Evolutionary conservation across 2,888 invertebrate genomes (phyloP).

Genomic region (Monochamus alternatus): DNA sequence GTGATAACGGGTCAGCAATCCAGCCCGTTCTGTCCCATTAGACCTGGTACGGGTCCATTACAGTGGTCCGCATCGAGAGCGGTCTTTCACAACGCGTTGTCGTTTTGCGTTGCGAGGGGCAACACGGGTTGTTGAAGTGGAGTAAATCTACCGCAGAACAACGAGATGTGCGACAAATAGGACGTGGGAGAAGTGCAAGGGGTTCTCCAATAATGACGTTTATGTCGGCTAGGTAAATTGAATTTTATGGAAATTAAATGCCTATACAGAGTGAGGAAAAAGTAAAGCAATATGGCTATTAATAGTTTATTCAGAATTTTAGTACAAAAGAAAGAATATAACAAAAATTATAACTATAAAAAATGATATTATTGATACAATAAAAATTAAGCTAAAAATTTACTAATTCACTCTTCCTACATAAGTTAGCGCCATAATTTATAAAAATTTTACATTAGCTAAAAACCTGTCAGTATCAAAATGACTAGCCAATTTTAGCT

Average conservation of each 20-base stretch:
- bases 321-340: too few relatives aligned
- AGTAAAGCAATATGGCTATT: too few relatives aligned
- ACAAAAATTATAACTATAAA: too few relatives aligned
- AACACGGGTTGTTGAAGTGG: conserved; percentile 37
- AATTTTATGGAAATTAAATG: not conserved
- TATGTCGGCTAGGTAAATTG: not conserved
- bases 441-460: too few relatives aligned
- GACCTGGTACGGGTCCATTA: conserved; percentile 63
- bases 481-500: too few relatives aligned
- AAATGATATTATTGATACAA: too few relatives aligned
- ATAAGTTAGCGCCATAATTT: too few relatives aligned
- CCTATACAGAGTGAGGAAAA: too few relatives aligned
- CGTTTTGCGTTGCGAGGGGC: conserved; percentile 36
- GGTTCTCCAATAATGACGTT: not conserved
- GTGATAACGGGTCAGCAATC: conserved; percentile 68
- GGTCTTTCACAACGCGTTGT: conserved; percentile 33
- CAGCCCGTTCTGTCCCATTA: conserved; percentile 66
- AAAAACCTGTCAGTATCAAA: too few relatives aligned
- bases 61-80: conserved; percentile 43
- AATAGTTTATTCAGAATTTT: too few relatives aligned
- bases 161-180: conserved; percentile 42
- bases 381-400: too few relatives aligned
- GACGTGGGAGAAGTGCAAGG: conserved; percentile 8
- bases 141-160: conserved; percentile 45
- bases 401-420: too few relatives aligned